A percentile compares a stretch with the other conserved stretches of the same genome.
Conservation (phyloP, 2,797 vertebrate genomes). For the Falco naumanni region DNA sequence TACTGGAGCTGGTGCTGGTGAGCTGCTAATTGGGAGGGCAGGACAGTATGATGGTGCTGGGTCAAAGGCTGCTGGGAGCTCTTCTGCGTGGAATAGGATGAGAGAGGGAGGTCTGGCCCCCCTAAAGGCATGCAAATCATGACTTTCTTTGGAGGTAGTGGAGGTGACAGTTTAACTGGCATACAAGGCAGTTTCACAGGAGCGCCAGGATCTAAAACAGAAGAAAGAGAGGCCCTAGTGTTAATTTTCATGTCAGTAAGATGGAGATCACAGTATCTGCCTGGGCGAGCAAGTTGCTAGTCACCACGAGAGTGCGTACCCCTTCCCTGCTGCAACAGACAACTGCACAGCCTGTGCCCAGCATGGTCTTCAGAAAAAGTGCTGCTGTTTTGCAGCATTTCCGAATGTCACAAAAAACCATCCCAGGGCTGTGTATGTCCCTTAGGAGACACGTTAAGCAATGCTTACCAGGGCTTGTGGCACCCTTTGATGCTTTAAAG, state of each 20-base stretch:
- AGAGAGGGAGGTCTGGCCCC: conserved; percentile 86
- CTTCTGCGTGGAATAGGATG: conserved; percentile 85
- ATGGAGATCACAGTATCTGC: background rate
- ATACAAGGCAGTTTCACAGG: conserved; percentile 95
- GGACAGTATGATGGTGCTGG: conserved; percentile 86
- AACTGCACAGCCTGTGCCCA: background rate
- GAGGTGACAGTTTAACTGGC: conserved; percentile 94
- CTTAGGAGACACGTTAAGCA: background rate
- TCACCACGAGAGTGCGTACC: background rate
- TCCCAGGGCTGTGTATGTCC: background rate
- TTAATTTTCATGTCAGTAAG: conserved; percentile 6
- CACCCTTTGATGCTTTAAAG: background rate
- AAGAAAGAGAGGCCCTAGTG: conserved; percentile 44
- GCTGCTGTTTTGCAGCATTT: background rate
- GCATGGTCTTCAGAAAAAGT: background rate
- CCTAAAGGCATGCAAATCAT: conserved; percentile 96
- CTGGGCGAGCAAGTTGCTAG: background rate
- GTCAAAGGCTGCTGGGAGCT: conserved; percentile 83
- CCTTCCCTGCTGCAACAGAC: background rate
- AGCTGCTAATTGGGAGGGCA: conserved; percentile 87
- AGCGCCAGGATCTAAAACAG: conserved; percentile 89
- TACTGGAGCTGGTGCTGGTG: conserved; percentile 95
- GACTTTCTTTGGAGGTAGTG: conserved; percentile 98
- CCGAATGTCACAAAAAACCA: background rate
- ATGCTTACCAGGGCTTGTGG: background rate